Conservation (phyloP, 2,888 invertebrate species). For the Amphipoea lucens region DNA sequence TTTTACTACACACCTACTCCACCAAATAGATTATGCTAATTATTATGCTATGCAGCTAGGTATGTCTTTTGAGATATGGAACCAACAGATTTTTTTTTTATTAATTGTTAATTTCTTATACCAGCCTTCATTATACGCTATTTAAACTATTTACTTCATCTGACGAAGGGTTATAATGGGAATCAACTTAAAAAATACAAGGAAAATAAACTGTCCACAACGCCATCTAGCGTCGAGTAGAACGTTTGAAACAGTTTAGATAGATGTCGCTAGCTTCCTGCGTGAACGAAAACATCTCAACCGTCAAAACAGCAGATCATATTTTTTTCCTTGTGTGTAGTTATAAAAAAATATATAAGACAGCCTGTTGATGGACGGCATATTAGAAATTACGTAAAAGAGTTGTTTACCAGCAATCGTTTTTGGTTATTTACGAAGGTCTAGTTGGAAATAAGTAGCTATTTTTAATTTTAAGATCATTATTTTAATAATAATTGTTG, state of each 20-base stretch:
- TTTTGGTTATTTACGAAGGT: neutral
- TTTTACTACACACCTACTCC: constrained; percentile 12
- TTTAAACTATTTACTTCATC: neutral
- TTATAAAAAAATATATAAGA: neutral
- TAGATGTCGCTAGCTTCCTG: constrained; percentile 81
- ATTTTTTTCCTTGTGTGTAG: neutral
- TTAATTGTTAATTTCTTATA: neutral
- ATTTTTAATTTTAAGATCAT: neutral
- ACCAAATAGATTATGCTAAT: constrained; percentile 26
- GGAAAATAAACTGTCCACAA: constrained; percentile 46
- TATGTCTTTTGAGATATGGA: neutral
- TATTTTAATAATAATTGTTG: too few relatives aligned
- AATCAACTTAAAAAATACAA: neutral
- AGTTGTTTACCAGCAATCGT: constrained; percentile 10
- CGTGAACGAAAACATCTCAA: constrained; percentile 30
- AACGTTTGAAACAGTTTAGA: constrained; percentile 60
- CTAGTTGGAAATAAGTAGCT: neutral
- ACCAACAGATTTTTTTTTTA: neutral
- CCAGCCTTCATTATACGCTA: neutral
- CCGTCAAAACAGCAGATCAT: constrained; percentile 7
- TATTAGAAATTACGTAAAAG: constrained; percentile 7
- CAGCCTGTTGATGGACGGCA: neutral
- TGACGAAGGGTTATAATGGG: too few relatives aligned
- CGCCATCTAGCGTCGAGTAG: constrained; percentile 89
- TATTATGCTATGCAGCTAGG: neutral